Conservation (phyloP, 2,113 vertebrate genomes). For the Garra rufa region DNA sequence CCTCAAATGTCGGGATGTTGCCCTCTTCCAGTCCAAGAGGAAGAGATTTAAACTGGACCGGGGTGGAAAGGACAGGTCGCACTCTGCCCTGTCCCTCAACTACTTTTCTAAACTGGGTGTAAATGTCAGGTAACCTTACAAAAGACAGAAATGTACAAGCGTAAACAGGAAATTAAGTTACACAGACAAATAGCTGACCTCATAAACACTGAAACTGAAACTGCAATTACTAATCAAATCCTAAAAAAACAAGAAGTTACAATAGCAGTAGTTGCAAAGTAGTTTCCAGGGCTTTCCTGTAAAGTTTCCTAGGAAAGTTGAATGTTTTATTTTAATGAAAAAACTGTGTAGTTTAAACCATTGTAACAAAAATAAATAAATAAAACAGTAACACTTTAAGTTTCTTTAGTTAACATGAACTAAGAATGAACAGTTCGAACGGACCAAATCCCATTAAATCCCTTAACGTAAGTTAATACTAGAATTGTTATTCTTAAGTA, state of each 20-base stretch:
- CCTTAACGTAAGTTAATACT: too few species aligned
- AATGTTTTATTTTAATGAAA: background rate
- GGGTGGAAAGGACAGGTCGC: slow-evolving; percentile 65
- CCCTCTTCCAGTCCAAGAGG: slow-evolving; percentile 78
- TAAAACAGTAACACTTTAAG: too few species aligned
- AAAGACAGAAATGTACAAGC: background rate
- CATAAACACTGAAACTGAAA: background rate
- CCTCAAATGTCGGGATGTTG: slow-evolving; percentile 71
- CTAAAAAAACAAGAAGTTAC: slow-evolving; percentile 1
- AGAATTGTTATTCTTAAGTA: background rate
- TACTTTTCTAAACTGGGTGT: slow-evolving; percentile 81
- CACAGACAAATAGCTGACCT: background rate
- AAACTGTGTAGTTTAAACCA: background rate
- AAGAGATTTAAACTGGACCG: slow-evolving; percentile 73
- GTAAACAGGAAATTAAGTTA: background rate
- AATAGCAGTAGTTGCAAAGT: background rate
- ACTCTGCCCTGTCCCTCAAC: slow-evolving; percentile 74
- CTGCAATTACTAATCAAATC: background rate
- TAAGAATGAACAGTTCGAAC: too few species aligned
- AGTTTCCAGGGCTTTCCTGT: background rate
- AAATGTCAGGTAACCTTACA: slow-evolving; percentile 81
- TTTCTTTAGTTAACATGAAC: too few species aligned
- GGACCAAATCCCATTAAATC: too few species aligned
- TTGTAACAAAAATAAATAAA: background rate
- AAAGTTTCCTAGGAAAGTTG: background rate